A percentile compares a stretch with the other conserved stretches of the same genome.
Evolutionary conservation across 2,888 invertebrate species (phyloP).

Genomic region (Buathra laborator): DNA sequence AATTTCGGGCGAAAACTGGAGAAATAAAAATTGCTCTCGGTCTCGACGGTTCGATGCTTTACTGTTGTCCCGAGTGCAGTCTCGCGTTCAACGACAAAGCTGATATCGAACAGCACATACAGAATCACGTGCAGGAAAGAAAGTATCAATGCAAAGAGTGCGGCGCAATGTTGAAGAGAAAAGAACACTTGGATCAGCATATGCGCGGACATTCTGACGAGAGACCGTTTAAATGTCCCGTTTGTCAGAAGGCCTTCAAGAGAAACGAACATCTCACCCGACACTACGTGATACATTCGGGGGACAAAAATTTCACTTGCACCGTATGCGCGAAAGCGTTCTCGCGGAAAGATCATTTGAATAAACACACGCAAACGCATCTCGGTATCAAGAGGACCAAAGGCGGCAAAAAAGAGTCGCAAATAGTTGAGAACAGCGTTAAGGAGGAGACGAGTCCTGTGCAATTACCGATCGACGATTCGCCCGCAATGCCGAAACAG

Average conservation of each 20-base stretch:
- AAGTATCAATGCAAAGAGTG: conserved; percentile 86
- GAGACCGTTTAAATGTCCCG: conserved; percentile 84
- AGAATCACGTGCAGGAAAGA: conserved; percentile 84
- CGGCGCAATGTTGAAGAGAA: conserved; percentile 86
- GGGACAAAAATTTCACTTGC: conserved; percentile 86
- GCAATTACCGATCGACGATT: conserved; percentile 17
- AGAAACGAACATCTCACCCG: conserved; percentile 87
- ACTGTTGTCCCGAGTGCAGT: conserved; percentile 86
- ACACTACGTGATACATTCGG: conserved; percentile 86
- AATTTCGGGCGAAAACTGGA: conserved; percentile 84
- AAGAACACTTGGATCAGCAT: conserved; percentile 86
- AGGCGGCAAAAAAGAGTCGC: conserved; percentile 77
- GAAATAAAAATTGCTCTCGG: conserved; percentile 83
- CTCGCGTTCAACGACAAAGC: conserved; percentile 84
- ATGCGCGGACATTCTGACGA: conserved; percentile 86
- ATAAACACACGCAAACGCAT: conserved; percentile 86
- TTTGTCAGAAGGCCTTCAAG: conserved; percentile 85
- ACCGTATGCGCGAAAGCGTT: conserved; percentile 86
- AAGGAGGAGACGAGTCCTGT: conserved; percentile 63
- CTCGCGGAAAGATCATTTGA: conserved; percentile 86
- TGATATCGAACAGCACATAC: conserved; percentile 85
- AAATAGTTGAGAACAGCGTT: conserved; percentile 24
- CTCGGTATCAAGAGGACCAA: conserved; percentile 81
- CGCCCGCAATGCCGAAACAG: conserved; percentile 75
- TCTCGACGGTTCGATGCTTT: conserved; percentile 85